Conservation (phyloP, 2,888 invertebrate genomes). For the Lycaena phlaeas region DNA sequence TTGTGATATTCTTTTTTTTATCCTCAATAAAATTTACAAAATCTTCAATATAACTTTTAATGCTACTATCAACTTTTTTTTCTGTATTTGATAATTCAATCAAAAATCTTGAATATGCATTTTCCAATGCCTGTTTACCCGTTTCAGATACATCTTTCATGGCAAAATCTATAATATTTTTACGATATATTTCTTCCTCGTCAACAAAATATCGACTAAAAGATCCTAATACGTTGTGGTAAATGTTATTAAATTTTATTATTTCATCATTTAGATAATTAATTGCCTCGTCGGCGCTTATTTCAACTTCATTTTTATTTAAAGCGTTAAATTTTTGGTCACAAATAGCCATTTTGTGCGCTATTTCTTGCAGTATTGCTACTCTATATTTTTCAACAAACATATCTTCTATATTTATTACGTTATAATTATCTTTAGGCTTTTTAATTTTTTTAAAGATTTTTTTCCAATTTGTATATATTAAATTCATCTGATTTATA, state of each 20-base stretch:
- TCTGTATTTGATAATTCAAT: not conserved
- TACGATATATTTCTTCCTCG: not conserved
- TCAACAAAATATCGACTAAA: slow-evolving; percentile 7
- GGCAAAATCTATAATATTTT: not conserved
- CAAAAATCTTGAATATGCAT: not conserved
- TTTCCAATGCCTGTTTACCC: not conserved
- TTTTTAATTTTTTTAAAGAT: not conserved
- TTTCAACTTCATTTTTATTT: not conserved
- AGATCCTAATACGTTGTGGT: not conserved
- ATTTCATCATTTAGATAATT: slow-evolving; percentile 1
- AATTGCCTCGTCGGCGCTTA: not conserved
- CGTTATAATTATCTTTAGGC: not conserved
- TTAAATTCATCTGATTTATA: not conserved
- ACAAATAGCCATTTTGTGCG: not conserved
- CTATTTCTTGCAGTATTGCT: slow-evolving; percentile 1
- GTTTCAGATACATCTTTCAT: not conserved
- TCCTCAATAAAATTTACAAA: not conserved
- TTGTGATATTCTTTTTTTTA: not conserved
- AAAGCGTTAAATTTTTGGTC: not conserved
- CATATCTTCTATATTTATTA: not conserved
- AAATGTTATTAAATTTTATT: not conserved
- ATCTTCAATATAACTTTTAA: slow-evolving; percentile 7
- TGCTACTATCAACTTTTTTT: not conserved
- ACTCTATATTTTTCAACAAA: slow-evolving; percentile 4
- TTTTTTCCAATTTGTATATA: not conserved